phyloP scores from a whole-genome alignment of 1,140 invertebrate genomes.

The Idris sp. region DNA sequence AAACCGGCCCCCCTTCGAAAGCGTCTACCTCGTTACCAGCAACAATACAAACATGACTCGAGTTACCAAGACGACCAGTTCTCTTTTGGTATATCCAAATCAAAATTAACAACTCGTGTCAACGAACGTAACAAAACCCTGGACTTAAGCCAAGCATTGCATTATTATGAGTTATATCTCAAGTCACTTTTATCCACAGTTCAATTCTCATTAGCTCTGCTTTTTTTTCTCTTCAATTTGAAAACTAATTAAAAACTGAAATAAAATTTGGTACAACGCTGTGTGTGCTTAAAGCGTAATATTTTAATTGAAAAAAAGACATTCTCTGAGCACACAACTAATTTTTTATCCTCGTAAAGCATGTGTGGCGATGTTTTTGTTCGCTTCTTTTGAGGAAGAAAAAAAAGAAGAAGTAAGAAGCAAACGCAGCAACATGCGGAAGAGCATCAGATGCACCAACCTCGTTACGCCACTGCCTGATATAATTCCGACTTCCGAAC shows the following conservation, averaged over 20 bases:
- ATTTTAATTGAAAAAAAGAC: no score
- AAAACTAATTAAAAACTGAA: no score
- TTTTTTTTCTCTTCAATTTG: conserved; percentile 4
- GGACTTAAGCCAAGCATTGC: conserved; percentile 8
- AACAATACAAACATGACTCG: conserved; percentile 5
- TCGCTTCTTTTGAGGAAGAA: conserved; percentile 4
- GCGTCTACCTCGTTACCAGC: conserved; percentile 9
- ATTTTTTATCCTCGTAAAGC: no score
- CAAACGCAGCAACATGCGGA: conserved; percentile 11
- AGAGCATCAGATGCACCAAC: conserved; percentile 39
- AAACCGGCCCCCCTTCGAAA: conserved; percentile 22
- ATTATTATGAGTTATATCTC: not conserved
- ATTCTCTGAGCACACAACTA: no score
- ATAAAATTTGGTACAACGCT: no score
- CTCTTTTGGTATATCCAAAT: conserved; percentile 1
- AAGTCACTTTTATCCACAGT: no score
- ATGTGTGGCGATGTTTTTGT: no score
- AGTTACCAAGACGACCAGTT: not conserved
- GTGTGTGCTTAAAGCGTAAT: no score
- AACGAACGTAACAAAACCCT: conserved; percentile 7
- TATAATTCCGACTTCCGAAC: conserved; percentile 47
- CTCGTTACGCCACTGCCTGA: conserved; percentile 49
- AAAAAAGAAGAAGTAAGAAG: conserved; percentile 18
- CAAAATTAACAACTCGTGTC: conserved; percentile 12
- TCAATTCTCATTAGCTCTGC: not conserved